Base-by-base conservation (phyloP, 2,113 vertebrate species). In the Hypomesus transpacificus region DNA sequence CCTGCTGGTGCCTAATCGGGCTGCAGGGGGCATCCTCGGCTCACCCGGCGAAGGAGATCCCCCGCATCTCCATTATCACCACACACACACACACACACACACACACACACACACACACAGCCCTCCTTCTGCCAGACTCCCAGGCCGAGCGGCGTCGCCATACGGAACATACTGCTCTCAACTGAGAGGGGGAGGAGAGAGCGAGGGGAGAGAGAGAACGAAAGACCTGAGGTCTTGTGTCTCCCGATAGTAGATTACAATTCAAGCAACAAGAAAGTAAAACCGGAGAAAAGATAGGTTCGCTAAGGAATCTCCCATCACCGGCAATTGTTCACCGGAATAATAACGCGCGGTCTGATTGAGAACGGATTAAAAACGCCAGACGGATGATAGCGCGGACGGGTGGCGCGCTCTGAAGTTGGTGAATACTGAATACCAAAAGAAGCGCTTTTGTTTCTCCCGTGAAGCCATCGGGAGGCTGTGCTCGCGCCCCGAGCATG, bases 11-110 rank as follows among this genome's bases (percentile, higher is more conserved):
- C 60, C 59, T 71, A 64, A 59, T 58, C 68, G 80, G 84, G 79
- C 91, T 90, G 91, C 88, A 92, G 91, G 88, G 90, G 92, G 92
- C 92, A 88, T 88, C 88, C 81, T 88, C 73, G 56, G 60, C 26
- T 68, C 63, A 74, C 78, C 83, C 66, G 62, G 34, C 31, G 18
- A 58, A 52, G 69, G 80, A 88, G 82, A 82, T 72, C 60, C 70
- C 68, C 65, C 74, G 6, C 51, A 26, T 56, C 53, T 50, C 62
- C 54, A n/a, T 24, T 51, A n/a, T n/a, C n/a, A n/a, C n/a, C n/a
- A n/a, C n/a, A n/a, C n/a, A n/a, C n/a, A n/a, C 56, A 68, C 69
- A 31, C 76, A 80, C 64, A 66, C 62, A 59, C 51, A 74, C 66
- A 54, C 65, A 46, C 57, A 18, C 70, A 63, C 61, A 18, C 53